phyloP scores from a whole-genome alignment of 2,113 vertebrate genomes.

The Acanthisitta chloris region DNA sequence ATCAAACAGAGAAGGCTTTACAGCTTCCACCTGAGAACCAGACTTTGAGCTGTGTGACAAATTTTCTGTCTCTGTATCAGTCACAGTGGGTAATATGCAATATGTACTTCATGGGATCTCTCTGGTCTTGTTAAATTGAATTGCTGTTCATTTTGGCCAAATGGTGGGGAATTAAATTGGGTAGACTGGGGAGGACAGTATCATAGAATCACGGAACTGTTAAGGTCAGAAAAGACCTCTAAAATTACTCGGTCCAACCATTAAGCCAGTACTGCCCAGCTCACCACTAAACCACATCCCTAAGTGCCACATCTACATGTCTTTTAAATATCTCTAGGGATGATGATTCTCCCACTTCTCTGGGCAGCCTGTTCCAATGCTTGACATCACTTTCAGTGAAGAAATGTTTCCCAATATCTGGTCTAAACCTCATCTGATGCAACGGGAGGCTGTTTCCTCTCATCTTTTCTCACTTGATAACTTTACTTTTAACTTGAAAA shows the following conservation, averaged over 20 bases:
- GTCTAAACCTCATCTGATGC: not conserved
- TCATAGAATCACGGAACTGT: accelerated
- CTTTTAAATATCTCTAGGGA: accelerated
- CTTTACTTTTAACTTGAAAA: not conserved
- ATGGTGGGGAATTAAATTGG: not conserved
- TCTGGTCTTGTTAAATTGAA: not conserved
- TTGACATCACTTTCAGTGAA: not conserved
- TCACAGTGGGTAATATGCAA: not conserved
- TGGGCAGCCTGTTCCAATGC: not conserved
- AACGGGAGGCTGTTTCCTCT: not conserved
- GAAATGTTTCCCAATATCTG: not conserved
- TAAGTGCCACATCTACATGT: not conserved
- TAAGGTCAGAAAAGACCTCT: not conserved
- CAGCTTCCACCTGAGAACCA: not conserved
- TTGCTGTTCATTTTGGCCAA: not conserved
- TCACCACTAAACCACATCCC: accelerated
- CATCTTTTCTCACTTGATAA: not conserved
- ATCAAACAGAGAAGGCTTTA: not conserved
- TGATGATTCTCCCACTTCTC: not conserved
- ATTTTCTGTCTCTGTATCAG: not conserved
- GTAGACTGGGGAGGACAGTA: not conserved
- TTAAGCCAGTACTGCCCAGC: not conserved
- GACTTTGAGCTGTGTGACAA: not conserved
- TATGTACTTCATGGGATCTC: not conserved
- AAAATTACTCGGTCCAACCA: too few relatives aligned